Evolutionary conservation across 1,140 invertebrate species (phyloP), one percentile per base, ranked within the genome.

Genomic region (Phymastichus coffea): DNA sequence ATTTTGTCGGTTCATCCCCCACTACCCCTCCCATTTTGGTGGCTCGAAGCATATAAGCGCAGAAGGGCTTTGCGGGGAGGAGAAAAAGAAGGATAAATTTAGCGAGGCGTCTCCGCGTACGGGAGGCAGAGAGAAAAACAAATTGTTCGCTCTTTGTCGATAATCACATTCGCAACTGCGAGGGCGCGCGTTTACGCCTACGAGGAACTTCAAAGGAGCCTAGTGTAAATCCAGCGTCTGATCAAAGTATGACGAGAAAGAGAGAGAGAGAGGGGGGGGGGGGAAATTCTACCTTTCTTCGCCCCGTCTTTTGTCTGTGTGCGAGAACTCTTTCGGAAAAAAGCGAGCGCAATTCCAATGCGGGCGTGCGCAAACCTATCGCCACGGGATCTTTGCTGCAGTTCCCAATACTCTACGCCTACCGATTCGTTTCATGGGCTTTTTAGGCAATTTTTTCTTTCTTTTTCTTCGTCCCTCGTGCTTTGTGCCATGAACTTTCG

Each of bases 161-260:
- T 65, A 66, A 67, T 65, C 48, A 57, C 57, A 67, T 68, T 67
- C 63, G 55, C 23, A n/a, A n/a, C 41, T 30, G 62, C 33, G 61
- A 57, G 62, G 54, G 70, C 65, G 60, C 59, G 63, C 22, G 35
- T 40, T 15, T 28, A 59, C 55, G 28, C 8, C 17, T 20, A 30
- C 20, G 30, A 0, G 28, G n/a, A 63, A 62, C 53, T 64, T 71
- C 67, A 72, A 70, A 69, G 65, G 66, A 65, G 40, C 38, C 61
- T 51, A 67, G 61, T 57, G 65, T 72, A 72, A 72, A 73, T 72
- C 66, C 63, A 72, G 62, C 58, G 60, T 52, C 69, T 71, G 71
- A 73, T 74, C 70, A 72, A 72, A 74, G 70, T 66, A 67, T 64
- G 66, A 69, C 68, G 64, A 63, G 60, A 64, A 53, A 63, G 65